Base-by-base conservation (phyloP, 2,888 invertebrate genomes). In the Ochropleura leucogaster region DNA sequence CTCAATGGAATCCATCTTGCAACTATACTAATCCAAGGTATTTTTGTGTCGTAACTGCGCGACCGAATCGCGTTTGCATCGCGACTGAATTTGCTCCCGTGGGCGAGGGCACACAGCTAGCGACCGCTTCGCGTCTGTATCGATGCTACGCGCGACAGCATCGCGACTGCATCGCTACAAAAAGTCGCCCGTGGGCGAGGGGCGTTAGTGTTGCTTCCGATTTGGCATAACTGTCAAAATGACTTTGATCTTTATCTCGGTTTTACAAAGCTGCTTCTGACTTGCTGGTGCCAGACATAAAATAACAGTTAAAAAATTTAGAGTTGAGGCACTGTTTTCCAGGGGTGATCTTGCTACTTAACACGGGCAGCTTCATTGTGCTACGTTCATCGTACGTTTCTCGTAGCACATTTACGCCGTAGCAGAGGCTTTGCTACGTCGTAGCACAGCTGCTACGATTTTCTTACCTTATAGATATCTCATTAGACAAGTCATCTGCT, bases 391-490 rank as follows among this genome's bases (percentile, higher is more conserved):
- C 7, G 49, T 5, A 0, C 8, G 44, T 14, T 40, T 49, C 30
- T 18, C 62, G 53, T 69, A 68, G 68, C 47, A 62, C 18, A 14
- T 62, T 12, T 70, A 77, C 77, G 70, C 9, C 55, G 70, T 77
- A 71, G 71, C 40, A 3, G 3, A 4, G 10, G 14, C 53, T 18
- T 51, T 77, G 78, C 78, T 76, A 76, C 78, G 77, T 4, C 55
- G 62, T 77, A 77, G 70, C 60, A 40, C 7, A 0, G 8, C 10
- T 30, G 30, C 74, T 74, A 49, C 47, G 42, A 51, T 47, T 46
- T 40, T 6, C 8, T 16, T 2, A 46, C n/a, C 40, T 59, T n/a
- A n/a, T n/a, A n/a, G n/a, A 30, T 30, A 30, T 30, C 30, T 3
- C 3, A 30, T 30, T 30, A 3, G 30, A 30, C 30, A 30, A 30